These are phyloP conservation scores for Pollenia griseotomentosa DNA, from an alignment of 2,888 invertebrate species.

Conservation along the genomic window DNA sequence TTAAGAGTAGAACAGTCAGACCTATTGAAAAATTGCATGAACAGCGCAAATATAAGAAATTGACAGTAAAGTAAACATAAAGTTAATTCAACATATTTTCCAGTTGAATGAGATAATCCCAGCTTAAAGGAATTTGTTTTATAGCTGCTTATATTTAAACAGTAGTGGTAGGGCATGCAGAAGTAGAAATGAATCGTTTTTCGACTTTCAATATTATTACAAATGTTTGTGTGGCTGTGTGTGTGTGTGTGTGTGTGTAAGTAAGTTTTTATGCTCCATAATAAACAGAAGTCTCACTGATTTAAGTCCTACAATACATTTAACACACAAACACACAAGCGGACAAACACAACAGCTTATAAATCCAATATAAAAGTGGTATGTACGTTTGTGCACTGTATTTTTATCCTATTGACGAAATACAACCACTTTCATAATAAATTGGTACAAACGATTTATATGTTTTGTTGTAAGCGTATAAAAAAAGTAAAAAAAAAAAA, in stretches of 20 bases:
- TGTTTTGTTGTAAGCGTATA: not conserved
- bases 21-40: conserved; percentile 64
- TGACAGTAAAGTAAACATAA: conserved; percentile 74
- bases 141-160: conserved; percentile 68
- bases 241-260: not conserved
- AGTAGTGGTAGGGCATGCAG: conserved; percentile 44
- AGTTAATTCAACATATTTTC: conserved; percentile 76
- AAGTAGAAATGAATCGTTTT: conserved; percentile 44
- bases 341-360: conserved; percentile 67
- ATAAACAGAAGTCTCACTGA: conserved; percentile 52
- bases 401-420: conserved; percentile 56
- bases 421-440: conserved; percentile 54
- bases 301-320: conserved; percentile 40
- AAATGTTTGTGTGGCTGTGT: conserved; percentile 9
- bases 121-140: conserved; percentile 74
- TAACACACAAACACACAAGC: conserved; percentile 11
- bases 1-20: conserved; percentile 40
- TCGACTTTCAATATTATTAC: conserved; percentile 29
- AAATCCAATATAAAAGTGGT: conserved; percentile 63
- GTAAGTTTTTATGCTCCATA: not conserved
- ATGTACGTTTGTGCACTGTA: conserved; percentile 29
- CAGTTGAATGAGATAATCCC: conserved; percentile 75
- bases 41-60: conserved; percentile 65
- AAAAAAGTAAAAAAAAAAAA: conserved; percentile 14
- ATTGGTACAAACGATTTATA: conserved; percentile 62